Conservation (phyloP, 2,113 vertebrate genomes). For the Pyrgilauda ruficollis region DNA sequence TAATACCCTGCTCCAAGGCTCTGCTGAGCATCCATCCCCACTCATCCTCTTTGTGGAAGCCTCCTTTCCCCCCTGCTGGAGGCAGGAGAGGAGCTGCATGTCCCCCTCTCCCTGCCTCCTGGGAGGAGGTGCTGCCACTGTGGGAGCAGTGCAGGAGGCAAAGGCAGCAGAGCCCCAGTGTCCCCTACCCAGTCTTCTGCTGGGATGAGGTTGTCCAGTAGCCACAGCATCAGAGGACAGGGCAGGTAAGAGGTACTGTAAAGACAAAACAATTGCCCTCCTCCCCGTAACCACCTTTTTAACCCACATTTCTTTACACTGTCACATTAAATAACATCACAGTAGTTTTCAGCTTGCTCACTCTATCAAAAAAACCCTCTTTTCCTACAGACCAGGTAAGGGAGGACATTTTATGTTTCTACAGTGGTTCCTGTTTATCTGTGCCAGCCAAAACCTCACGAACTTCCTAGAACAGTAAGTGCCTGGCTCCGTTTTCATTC, state of each 20-base stretch:
- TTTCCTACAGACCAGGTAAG: not conserved
- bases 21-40: not conserved
- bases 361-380: not conserved
- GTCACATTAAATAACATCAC: not conserved
- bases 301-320: not conserved
- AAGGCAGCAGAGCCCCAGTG: not conserved
- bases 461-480: not conserved
- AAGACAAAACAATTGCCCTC: not conserved
- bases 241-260: not conserved
- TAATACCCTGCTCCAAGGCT: not conserved
- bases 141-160: too few species aligned
- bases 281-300: not conserved
- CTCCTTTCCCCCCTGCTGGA: not conserved
- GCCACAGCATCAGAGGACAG: not conserved
- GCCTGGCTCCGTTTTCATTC: not conserved
- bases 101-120: not conserved
- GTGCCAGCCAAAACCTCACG: not conserved
- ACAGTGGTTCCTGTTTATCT: not conserved
- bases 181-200: not conserved
- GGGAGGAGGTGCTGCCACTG: rapidly evolving
- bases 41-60: not conserved
- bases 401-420: not conserved
- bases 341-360: not conserved
- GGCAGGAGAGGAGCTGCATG: not conserved
- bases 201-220: not conserved